These are phyloP conservation scores for Camponotus floridanus DNA, from an alignment of 1,140 invertebrate species.

Conservation along the genomic window DNA sequence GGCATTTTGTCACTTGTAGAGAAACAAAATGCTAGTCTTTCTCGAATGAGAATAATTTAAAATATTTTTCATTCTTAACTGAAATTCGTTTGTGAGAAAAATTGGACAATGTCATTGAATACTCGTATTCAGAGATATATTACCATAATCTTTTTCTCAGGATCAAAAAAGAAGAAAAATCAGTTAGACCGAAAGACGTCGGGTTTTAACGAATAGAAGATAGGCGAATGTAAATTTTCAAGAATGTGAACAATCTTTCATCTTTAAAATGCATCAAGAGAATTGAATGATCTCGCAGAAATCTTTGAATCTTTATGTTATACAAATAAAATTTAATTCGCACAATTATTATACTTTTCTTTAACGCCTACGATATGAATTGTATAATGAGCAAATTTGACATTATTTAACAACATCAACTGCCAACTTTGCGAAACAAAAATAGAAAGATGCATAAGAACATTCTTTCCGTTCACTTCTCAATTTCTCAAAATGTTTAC, in stretches of 20 bases:
- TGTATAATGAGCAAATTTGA: neutral
- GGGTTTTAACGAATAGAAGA: slow-evolving; percentile 17
- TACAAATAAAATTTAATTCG: neutral
- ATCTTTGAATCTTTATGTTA: neutral
- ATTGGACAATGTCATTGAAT: slow-evolving; percentile 38
- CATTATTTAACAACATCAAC: neutral
- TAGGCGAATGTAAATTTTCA: neutral
- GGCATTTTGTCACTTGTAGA: neutral
- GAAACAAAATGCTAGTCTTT: slow-evolving; percentile 8
- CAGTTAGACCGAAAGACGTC: neutral
- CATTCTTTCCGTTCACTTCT: slow-evolving; percentile 7
- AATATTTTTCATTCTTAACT: slow-evolving; percentile 51
- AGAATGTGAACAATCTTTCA: neutral
- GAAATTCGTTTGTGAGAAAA: slow-evolving; percentile 29
- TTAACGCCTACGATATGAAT: neutral
- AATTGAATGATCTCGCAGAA: neutral
- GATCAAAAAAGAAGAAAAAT: slow-evolving; percentile 38
- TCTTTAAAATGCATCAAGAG: neutral
- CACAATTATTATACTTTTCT: too few species aligned
- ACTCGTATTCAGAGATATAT: slow-evolving; percentile 25
- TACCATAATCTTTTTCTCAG: slow-evolving; percentile 27
- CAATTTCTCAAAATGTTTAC: slow-evolving; percentile 20
- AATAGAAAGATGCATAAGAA: neutral
- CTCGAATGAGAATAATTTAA: slow-evolving; percentile 14
- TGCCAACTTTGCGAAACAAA: neutral